Conservation (phyloP, 2,797 vertebrate genomes). For the Sebastiscus albofasciatus region DNA sequence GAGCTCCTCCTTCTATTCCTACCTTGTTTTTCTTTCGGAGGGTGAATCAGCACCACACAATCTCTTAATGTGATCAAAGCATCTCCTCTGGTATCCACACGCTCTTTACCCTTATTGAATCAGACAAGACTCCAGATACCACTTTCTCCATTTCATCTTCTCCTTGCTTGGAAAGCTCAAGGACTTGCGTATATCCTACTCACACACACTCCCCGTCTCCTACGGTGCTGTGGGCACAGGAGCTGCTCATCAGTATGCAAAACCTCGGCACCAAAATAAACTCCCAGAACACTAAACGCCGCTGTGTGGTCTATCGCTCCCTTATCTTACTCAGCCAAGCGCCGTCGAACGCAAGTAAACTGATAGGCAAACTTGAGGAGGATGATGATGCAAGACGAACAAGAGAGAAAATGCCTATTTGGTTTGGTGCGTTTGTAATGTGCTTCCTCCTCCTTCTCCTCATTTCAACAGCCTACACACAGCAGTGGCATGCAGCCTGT, state of each 20-base stretch:
- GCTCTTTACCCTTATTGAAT: constrained; percentile 55
- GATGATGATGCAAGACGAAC: not conserved
- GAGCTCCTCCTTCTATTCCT: not conserved
- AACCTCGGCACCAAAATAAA: constrained; percentile 74
- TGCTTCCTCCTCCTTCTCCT: constrained; percentile 9
- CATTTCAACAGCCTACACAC: constrained; percentile 30
- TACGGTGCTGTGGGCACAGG: constrained; percentile 65
- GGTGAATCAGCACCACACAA: constrained; percentile 10
- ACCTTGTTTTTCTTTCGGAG: not conserved
- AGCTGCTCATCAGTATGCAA: constrained; percentile 76
- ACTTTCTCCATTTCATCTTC: constrained; percentile 61
- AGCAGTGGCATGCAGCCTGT: constrained; percentile 26
- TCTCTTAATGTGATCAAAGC: constrained; percentile 46
- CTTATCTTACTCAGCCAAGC: constrained; percentile 42
- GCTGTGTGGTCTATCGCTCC: constrained; percentile 45
- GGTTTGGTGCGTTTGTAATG: not conserved
- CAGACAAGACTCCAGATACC: constrained; percentile 60
- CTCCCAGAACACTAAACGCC: constrained; percentile 53
- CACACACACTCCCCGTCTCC: constrained; percentile 64
- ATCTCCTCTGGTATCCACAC: constrained; percentile 41
- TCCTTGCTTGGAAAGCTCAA: constrained; percentile 54
- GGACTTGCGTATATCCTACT: constrained; percentile 58
- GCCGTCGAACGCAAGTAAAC: constrained; percentile 29
- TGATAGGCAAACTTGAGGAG: constrained; percentile 35
- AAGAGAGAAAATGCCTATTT: not conserved